Conservation (phyloP, 2,797 vertebrate genomes). For the Sebastes itinus region DNA sequence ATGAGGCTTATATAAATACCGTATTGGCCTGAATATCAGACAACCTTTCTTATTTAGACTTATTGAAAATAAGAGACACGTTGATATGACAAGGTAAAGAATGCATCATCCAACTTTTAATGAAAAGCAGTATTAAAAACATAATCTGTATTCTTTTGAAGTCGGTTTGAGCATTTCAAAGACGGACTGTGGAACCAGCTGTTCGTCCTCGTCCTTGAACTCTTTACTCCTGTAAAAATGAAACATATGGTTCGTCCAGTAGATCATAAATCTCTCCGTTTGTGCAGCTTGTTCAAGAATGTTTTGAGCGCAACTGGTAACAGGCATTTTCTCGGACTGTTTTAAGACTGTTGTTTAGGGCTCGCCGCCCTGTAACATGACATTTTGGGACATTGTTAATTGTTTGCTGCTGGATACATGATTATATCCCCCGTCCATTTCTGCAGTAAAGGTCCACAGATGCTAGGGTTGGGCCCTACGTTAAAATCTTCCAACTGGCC, state of each 20-base stretch:
- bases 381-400: not conserved
- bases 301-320: not conserved
- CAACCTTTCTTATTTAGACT: not conserved
- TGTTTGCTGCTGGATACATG: not conserved
- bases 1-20: not conserved
- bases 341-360: not conserved
- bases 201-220: not conserved
- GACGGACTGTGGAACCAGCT: not conserved
- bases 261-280: slow-evolving; percentile 1
- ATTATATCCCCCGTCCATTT: not conserved
- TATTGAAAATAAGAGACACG: not conserved
- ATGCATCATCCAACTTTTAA: not conserved
- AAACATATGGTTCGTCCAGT: not conserved
- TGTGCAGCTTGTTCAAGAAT: not conserved
- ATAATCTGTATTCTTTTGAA: not conserved
- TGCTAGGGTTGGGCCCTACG: not conserved
- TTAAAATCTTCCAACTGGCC: too few relatives aligned
- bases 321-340: not conserved
- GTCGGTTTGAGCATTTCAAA: not conserved
- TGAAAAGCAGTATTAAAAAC: not conserved
- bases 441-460: not conserved
- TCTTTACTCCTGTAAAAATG: not conserved
- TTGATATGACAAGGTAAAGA: not conserved
- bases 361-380: not conserved
- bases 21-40: not conserved